phyloP scores from a whole-genome alignment of 2,888 invertebrate genomes.

The Periphyllus acericola region DNA sequence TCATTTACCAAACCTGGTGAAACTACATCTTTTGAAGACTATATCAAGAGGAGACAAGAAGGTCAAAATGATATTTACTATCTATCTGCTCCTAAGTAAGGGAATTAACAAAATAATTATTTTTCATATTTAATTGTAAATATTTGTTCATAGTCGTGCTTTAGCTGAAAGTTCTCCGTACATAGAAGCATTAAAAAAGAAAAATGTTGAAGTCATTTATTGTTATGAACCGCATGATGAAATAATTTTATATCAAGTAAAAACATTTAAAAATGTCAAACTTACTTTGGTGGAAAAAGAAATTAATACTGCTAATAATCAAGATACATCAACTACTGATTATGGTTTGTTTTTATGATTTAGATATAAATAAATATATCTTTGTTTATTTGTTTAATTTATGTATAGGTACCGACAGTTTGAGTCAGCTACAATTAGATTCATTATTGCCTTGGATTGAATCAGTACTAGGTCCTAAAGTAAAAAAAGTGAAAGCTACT shows the following conservation, averaged over 20 bases:
- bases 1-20: constrained; percentile 79
- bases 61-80: constrained; percentile 90
- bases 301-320: constrained; percentile 76
- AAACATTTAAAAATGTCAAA: constrained; percentile 79
- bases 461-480: constrained; percentile 80
- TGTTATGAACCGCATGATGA: constrained; percentile 98
- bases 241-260: constrained; percentile 88
- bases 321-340: constrained; percentile 70
- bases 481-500: constrained; percentile 84
- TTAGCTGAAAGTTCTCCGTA: constrained; percentile 95
- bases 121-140: constrained; percentile 39
- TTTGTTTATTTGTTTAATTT: neutral
- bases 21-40: constrained; percentile 81
- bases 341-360: constrained; percentile 30
- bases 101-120: constrained; percentile 13
- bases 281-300: constrained; percentile 94
- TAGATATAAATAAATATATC: neutral
- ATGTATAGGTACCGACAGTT: constrained; percentile 65
- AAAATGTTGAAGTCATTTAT: constrained; percentile 90
- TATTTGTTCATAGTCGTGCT: constrained; percentile 75
- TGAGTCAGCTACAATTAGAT: constrained; percentile 72
- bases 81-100: constrained; percentile 88
- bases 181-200: constrained; percentile 89
- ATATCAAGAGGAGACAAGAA: constrained; percentile 79
- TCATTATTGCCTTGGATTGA: constrained; percentile 84